Conservation (phyloP, 64 coral and sea anemone species). For the Pachyseris speciosa region DNA sequence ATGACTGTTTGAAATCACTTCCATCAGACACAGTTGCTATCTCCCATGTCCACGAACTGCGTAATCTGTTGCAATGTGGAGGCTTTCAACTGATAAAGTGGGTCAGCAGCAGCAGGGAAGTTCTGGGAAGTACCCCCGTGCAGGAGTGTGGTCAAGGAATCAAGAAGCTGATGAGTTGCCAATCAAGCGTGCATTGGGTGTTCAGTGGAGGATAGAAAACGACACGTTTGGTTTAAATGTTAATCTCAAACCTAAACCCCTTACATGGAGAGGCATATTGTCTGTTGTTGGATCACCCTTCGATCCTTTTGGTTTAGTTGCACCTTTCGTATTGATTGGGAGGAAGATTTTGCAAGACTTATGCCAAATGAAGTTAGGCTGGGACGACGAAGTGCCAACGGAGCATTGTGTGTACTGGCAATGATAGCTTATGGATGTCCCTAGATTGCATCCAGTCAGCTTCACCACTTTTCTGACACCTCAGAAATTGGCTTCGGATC, state of each 20-base stretch:
- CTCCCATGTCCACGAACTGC: background rate
- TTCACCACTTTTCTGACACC: constrained; percentile 51
- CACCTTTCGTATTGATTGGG: background rate
- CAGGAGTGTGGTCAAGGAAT: background rate
- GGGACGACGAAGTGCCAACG: background rate
- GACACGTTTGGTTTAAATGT: constrained; percentile 26
- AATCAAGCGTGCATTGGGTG: background rate
- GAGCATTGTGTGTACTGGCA: background rate
- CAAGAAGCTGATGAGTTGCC: constrained; percentile 4
- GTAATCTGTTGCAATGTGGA: background rate
- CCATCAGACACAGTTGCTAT: background rate
- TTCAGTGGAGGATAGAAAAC: constrained; percentile 9
- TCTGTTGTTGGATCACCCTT: background rate
- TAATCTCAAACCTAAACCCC: background rate
- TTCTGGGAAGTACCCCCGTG: background rate
- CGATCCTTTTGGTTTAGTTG: constrained; percentile 17
- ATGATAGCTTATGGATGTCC: background rate
- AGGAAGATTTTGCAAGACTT: constrained; percentile 35
- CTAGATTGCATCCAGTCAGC: background rate
- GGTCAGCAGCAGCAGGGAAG: background rate
- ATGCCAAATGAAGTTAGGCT: background rate
- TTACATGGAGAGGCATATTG: constrained; percentile 11
- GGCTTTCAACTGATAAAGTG: constrained; percentile 23
- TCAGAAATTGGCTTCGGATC: background rate
- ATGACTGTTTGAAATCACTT: constrained; percentile 17